These are phyloP conservation scores for Paratrypauchen microcephalus DNA, from an alignment of 2,797 vertebrate species.

Conservation along the genomic window DNA sequence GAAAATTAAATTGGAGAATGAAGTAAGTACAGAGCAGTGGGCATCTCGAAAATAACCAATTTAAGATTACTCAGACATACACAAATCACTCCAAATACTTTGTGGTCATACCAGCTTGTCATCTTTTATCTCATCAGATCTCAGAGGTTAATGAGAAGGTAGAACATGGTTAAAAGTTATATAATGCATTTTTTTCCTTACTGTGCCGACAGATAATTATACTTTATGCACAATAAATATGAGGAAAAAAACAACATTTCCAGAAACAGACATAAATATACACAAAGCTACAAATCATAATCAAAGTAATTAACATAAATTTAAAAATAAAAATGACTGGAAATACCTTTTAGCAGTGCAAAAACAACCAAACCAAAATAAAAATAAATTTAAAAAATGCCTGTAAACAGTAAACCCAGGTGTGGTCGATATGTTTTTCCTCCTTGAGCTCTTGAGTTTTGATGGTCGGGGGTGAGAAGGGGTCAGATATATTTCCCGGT, in stretches of 20 bases:
- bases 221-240: no score
- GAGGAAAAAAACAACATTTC: no score
- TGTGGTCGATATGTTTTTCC: conserved; percentile 40
- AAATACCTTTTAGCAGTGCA: not conserved
- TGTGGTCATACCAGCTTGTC: no score
- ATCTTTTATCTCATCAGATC: no score
- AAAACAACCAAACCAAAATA: not conserved
- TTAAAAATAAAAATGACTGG: not conserved
- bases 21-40: no score
- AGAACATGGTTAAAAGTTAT: not conserved
- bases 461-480: conserved; percentile 29
- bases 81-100: no score
- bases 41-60: no score
- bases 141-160: no score
- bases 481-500: conserved; percentile 74
- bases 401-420: conserved; percentile 13
- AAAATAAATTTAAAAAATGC: not conserved
- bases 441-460: conserved; percentile 53
- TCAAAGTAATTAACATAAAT: no score
- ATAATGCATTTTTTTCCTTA: not conserved
- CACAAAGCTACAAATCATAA: not conserved
- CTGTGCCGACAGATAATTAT: no score
- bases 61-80: no score
- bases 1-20: no score
- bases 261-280: not conserved